Percentiles rank a stretch among this genome's conserved stretches.
Evolutionary conservation across 2,797 vertebrate genomes (phyloP).

Genomic region (Pithecia hirsuta): DNA sequence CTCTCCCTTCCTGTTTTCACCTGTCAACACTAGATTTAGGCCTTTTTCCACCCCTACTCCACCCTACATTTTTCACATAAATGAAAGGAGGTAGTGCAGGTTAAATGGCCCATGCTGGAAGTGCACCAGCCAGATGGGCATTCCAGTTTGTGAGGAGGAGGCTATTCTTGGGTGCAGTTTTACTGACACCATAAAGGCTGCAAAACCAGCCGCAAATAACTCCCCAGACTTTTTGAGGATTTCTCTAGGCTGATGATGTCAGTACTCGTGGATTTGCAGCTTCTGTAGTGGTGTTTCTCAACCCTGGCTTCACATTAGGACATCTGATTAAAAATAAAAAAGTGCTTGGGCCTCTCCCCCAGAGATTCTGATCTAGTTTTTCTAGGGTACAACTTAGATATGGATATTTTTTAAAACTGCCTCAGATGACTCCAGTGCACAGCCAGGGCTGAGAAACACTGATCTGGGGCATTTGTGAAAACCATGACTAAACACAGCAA

Average conservation of each 20-base stretch:
- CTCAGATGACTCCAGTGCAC: not conserved
- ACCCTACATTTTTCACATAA: not conserved
- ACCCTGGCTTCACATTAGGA: not conserved
- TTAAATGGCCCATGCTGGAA: not conserved
- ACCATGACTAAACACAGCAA: not conserved
- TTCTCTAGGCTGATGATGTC: not conserved
- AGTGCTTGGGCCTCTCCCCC: not conserved
- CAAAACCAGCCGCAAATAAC: not conserved
- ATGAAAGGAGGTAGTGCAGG: not conserved
- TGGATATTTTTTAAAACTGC: not conserved
- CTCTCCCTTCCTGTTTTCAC: not conserved
- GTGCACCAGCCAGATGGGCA: not conserved
- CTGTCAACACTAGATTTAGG: not conserved
- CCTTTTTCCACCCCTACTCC: not conserved
- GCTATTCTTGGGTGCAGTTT: not conserved
- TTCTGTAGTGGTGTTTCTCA: not conserved
- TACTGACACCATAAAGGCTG: not conserved
- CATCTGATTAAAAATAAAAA: not conserved
- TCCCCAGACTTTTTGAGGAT: not conserved
- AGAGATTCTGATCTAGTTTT: not conserved
- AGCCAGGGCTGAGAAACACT: not conserved
- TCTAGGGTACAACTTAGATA: not conserved
- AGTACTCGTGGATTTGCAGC: not conserved
- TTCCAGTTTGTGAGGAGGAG: not conserved
- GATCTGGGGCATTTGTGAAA: conserved; percentile 25